These are phyloP conservation scores for Papio anubis DNA, from an alignment of 2,113 vertebrate species.

Conservation along the genomic window DNA sequence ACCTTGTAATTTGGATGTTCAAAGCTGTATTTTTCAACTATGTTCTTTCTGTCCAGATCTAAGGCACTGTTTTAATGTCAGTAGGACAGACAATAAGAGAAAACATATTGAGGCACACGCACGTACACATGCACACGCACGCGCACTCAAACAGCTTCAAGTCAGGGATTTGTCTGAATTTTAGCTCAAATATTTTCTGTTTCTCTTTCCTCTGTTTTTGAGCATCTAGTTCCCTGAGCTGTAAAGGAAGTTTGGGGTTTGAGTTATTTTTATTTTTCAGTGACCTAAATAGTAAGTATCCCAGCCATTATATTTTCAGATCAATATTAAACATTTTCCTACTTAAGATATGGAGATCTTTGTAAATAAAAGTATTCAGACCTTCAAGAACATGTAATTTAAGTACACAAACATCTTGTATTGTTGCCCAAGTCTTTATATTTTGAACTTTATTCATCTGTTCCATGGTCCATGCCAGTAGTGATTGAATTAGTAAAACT, in stretches of 20 bases:
- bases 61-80: constrained; percentile 64
- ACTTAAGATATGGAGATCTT: constrained; percentile 42
- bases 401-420: constrained; percentile 28
- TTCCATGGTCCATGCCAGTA: constrained; percentile 1
- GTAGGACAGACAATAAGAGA: constrained; percentile 34
- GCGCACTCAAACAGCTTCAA: neutral
- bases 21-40: constrained; percentile 70
- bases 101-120: neutral
- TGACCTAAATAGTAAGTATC: constrained; percentile 30
- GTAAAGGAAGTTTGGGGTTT: constrained; percentile 4
- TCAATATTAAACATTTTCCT: constrained; percentile 53
- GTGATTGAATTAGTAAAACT: constrained; percentile 38
- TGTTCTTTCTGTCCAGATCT: constrained; percentile 54
- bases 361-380: constrained; percentile 65
- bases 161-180: constrained; percentile 10
- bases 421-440: constrained; percentile 40
- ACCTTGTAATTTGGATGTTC: constrained; percentile 70
- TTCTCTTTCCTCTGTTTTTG: constrained; percentile 19
- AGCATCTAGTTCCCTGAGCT: constrained; percentile 7
- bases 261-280: constrained; percentile 40
- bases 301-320: constrained; percentile 54
- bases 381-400: constrained; percentile 57
- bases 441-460: constrained; percentile 54
- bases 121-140: neutral
- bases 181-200: neutral